Evolutionary conservation across 2,888 invertebrate species (phyloP).

Genomic region (Melieria picta): DNA sequence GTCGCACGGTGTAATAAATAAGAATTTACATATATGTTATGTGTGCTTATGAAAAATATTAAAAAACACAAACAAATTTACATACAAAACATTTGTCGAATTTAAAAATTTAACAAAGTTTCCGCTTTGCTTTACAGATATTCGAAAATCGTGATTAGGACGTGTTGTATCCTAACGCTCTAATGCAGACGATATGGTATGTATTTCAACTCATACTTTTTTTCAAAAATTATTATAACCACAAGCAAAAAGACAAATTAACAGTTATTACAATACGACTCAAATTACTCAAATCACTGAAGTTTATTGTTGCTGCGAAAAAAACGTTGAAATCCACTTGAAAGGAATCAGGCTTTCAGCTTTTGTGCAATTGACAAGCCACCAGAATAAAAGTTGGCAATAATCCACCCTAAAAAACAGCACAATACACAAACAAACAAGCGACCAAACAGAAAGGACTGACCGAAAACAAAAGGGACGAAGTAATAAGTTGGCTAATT

Average conservation of each 20-base stretch:
- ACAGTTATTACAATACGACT: too few relatives aligned
- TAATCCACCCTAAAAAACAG: neutral
- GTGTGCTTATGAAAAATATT: neutral
- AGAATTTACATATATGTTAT: neutral
- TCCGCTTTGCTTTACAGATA: conserved; percentile 54
- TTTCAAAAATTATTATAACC: neutral
- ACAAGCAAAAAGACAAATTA: too few relatives aligned
- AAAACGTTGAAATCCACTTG: too few relatives aligned
- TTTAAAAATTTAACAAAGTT: conserved; percentile 22
- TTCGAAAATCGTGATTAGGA: conserved; percentile 63
- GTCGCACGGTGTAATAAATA: neutral
- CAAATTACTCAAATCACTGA: too few relatives aligned
- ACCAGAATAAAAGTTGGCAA: neutral
- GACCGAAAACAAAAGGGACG: neutral
- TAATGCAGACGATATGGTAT: conserved; percentile 67
- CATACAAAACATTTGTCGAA: neutral
- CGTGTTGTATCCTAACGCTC: conserved; percentile 66
- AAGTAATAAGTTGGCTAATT: conserved; percentile 51
- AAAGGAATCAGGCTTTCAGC: too few relatives aligned
- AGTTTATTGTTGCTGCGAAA: too few relatives aligned
- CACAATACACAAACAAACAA: conserved; percentile 10
- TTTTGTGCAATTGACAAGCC: neutral
- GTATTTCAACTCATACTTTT: conserved; percentile 38
- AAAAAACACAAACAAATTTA: too few relatives aligned
- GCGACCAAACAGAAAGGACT: neutral